Conservation (phyloP, 2,113 vertebrate species). For the Ariopsis seemanni region DNA sequence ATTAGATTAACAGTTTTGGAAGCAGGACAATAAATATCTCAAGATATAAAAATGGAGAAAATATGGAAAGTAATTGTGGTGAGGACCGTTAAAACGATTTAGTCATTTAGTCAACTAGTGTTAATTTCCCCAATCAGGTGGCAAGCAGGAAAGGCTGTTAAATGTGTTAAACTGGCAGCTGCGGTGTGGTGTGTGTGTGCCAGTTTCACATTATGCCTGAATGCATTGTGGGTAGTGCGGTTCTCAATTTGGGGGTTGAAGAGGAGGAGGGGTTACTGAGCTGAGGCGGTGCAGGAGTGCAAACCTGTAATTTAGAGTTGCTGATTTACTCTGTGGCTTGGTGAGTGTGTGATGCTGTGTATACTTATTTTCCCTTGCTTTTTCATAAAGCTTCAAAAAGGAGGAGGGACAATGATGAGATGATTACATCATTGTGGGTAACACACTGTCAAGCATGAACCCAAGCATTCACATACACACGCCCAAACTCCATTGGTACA, state of each 20-base stretch:
- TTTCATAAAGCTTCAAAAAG: slow-evolving; percentile 23
- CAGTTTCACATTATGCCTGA: slow-evolving; percentile 40
- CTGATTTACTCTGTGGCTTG: slow-evolving; percentile 35
- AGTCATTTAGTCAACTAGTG: slow-evolving; percentile 13
- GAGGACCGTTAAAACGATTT: slow-evolving; percentile 8
- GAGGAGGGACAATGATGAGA: not conserved
- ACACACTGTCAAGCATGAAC: not conserved
- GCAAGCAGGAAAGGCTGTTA: slow-evolving; percentile 38
- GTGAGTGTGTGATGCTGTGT: slow-evolving; percentile 13
- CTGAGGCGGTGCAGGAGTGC: slow-evolving; percentile 21
- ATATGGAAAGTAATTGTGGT: not conserved
- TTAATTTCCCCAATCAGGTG: slow-evolving; percentile 48
- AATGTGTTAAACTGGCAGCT: slow-evolving; percentile 38
- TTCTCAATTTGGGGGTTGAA: slow-evolving; percentile 40
- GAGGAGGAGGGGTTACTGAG: slow-evolving; percentile 38
- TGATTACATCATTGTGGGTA: slow-evolving; percentile 4
- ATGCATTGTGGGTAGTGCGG: slow-evolving; percentile 48
- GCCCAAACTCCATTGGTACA: slow-evolving; percentile 5
- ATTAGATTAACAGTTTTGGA: slow-evolving; percentile 13
- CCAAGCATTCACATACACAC: not conserved
- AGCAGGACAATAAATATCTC: slow-evolving; percentile 13
- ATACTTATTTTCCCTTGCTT: slow-evolving; percentile 4
- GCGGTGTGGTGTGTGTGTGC: slow-evolving; percentile 41
- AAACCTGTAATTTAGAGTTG: slow-evolving; percentile 49
- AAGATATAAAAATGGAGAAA: not conserved